phyloP scores from a whole-genome alignment of 2,797 vertebrate species.

The Hephaestus fuliginosus region DNA sequence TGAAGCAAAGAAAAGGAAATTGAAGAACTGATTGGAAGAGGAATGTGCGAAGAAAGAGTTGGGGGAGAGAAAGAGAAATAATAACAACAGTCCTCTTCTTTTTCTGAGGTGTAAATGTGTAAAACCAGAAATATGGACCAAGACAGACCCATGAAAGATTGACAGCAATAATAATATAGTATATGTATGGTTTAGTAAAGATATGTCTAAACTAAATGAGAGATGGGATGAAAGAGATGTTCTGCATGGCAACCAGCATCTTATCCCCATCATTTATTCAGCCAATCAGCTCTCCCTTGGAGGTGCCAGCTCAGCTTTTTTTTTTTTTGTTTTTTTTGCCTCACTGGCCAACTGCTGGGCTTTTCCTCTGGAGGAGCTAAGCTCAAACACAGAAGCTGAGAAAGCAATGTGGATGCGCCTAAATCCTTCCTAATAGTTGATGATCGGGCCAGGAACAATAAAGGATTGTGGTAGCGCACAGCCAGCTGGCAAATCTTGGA shows the following conservation, averaged over 20 bases:
- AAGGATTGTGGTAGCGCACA: conserved; percentile 57
- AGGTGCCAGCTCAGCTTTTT: conserved; percentile 48
- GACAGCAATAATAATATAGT: neutral
- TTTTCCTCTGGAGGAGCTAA: conserved; percentile 54
- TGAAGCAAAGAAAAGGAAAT: conserved; percentile 6
- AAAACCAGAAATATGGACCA: neutral
- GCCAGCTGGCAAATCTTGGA: conserved; percentile 64
- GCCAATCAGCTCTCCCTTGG: conserved; percentile 53
- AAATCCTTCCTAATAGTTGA: conserved; percentile 69
- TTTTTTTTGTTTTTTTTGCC: neutral
- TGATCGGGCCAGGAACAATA: conserved; percentile 69
- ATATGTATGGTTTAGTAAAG: neutral
- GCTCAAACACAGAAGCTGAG: conserved; percentile 54
- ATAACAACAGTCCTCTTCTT: too few relatives aligned
- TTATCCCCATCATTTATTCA: conserved; percentile 37
- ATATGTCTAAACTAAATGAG: neutral
- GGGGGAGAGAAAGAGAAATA: neutral
- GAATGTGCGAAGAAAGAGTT: neutral
- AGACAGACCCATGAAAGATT: conserved; percentile 10
- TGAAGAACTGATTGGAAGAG: conserved; percentile 9
- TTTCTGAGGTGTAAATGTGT: neutral
- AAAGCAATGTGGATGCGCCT: conserved; percentile 52
- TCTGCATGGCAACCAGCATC: conserved; percentile 50
- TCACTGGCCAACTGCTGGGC: conserved; percentile 31
- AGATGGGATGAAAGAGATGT: conserved; percentile 3